Conservation (phyloP, 2,888 invertebrate species). For the Cryptosula pallasiana region DNA sequence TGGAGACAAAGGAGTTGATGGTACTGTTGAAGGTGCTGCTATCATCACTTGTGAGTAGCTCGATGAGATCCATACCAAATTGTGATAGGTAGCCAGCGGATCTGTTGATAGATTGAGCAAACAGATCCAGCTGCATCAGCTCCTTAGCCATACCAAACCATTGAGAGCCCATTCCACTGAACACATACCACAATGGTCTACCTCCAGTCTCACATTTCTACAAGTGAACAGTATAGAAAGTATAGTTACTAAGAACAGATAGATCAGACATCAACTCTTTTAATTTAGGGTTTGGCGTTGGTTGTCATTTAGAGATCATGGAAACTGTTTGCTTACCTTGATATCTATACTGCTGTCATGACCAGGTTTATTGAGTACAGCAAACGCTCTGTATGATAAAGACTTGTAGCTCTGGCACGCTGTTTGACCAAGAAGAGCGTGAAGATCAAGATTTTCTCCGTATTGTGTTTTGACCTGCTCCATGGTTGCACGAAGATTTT, state of each 20-base stretch:
- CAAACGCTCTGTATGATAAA: slow-evolving; percentile 69
- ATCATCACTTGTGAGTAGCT: slow-evolving; percentile 61
- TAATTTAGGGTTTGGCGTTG: no score
- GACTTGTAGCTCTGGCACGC: slow-evolving; percentile 61
- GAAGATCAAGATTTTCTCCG: slow-evolving; percentile 38
- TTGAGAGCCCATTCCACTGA: slow-evolving; percentile 96
- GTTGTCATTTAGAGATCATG: no score
- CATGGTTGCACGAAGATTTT: slow-evolving; percentile 47
- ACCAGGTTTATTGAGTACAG: slow-evolving; percentile 60
- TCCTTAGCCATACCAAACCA: slow-evolving; percentile 87
- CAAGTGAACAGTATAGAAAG: slow-evolving; percentile 68
- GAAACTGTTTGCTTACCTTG: no score
- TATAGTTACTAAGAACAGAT: no score
- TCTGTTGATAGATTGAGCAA: slow-evolving; percentile 71
- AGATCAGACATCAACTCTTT: no score
- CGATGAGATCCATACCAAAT: slow-evolving; percentile 76
- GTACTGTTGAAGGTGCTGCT: slow-evolving; percentile 55
- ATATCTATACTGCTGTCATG: background rate
- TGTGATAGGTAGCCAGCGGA: slow-evolving; percentile 72
- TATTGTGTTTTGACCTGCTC: slow-evolving; percentile 67
- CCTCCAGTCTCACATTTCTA: slow-evolving; percentile 56
- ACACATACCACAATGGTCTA: slow-evolving; percentile 87
- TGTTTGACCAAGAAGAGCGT: slow-evolving; percentile 43
- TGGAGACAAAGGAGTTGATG: background rate
- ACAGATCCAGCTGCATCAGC: slow-evolving; percentile 75